Evolutionary conservation across 2,888 invertebrate genomes (phyloP), one percentile per base, ranked within the genome.

Genomic region (Holacanthella duospinosa): DNA sequence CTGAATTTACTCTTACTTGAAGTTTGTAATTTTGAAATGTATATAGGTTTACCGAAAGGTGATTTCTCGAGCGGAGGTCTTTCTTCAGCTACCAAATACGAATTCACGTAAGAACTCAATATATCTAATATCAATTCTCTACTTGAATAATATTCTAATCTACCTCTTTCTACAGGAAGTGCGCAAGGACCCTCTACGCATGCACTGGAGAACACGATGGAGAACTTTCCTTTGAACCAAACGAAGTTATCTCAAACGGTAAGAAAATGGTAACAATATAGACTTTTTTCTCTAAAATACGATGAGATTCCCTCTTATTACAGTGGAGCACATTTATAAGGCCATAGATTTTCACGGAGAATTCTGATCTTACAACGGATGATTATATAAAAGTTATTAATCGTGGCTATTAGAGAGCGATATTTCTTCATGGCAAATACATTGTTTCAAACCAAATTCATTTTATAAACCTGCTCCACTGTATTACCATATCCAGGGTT

Each of bases 221-320:
- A 69, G 97, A 97, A 82, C 82, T 97, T 73, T 94, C 94, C 29
- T 97, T 97, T 82, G 93, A 95, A 81, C 94, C 96, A 69, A 96
- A 97, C 83, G 92, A 95, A 83, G 93, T 97, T 75, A 93, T 97
- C 75, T 91, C 89, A 68, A 91, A 95, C 82, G 94, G 96, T 93
- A 80, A 81, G 81, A 76, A 60, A 58, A 48, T 2, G 29, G 9
- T n/a, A 21, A 6, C 27, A 26, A 55, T n/a, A 16, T 48, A 21
- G 6, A 9, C 21, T 48, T 21, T 21, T n/a, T 21, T 48, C n/a
- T 21, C 36, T 36, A 6, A 36, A n/a, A n/a, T n/a, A n/a, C n/a
- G n/a, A n/a, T n/a, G n/a, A n/a, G n/a, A n/a, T n/a, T n/a, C n/a
- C n/a, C n/a, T n/a, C n/a, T n/a, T n/a, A n/a, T n/a, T n/a, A n/a